Percentiles rank a stretch among this genome's conserved stretches.
Evolutionary conservation across 2,888 invertebrate species (phyloP).

Genomic region (Willowsia nigromaculata): DNA sequence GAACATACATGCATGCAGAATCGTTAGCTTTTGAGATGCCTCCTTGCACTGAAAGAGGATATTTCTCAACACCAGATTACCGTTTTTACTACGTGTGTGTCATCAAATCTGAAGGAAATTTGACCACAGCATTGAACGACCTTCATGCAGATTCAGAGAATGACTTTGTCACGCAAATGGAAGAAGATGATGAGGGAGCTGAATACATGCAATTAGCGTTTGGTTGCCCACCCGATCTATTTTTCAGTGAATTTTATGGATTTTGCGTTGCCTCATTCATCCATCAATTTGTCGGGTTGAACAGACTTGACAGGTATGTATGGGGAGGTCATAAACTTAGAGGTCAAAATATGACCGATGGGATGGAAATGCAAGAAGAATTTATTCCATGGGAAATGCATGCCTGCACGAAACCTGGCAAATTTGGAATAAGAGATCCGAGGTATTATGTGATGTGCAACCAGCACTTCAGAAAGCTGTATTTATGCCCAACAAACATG

Average conservation of each 20-base stretch:
- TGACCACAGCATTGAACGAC: too few species aligned
- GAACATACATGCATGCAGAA: constrained; percentile 21
- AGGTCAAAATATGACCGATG: not conserved
- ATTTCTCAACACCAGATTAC: constrained; percentile 74
- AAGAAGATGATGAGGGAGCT: constrained; percentile 69
- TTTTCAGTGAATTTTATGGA: constrained; percentile 73
- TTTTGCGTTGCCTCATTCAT: constrained; percentile 75
- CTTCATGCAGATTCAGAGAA: too few species aligned
- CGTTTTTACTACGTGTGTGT: constrained; percentile 74
- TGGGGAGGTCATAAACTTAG: constrained; percentile 69
- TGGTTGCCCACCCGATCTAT: constrained; percentile 72
- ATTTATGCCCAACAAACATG: constrained; percentile 75
- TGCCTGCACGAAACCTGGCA: constrained; percentile 66
- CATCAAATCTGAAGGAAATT: not conserved
- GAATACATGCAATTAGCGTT: constrained; percentile 69
- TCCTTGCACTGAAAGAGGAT: constrained; percentile 68
- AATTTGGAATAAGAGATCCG: constrained; percentile 69
- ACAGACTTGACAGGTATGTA: constrained; percentile 66
- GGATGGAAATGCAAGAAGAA: constrained; percentile 37
- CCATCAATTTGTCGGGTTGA: constrained; percentile 71
- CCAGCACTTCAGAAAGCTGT: constrained; percentile 47
- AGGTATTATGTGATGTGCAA: constrained; percentile 72
- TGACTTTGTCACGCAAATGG: too few species aligned
- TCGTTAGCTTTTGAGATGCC: constrained; percentile 61
- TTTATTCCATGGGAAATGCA: constrained; percentile 71